phyloP scores from a whole-genome alignment of 2,113 vertebrate genomes.

The Hydrochoerus hydrochaeris region DNA sequence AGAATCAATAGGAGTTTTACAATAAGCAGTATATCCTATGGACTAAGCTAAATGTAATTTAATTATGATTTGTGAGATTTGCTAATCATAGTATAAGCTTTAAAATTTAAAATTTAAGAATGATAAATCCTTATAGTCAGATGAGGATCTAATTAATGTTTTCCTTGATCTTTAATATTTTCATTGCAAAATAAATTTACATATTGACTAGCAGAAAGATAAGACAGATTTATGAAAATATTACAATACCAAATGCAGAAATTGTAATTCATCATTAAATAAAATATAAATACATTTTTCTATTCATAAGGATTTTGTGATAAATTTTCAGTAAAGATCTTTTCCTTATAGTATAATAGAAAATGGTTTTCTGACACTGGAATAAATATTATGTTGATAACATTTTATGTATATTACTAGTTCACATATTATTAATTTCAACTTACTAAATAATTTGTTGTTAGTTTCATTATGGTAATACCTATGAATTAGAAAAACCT shows the following conservation, averaged over 20 bases:
- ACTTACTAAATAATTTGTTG: slow-evolving; percentile 1
- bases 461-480: slow-evolving; percentile 1
- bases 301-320: slow-evolving; percentile 42
- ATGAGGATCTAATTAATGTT: not conserved
- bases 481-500: not conserved
- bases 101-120: slow-evolving; percentile 43
- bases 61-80: slow-evolving; percentile 12
- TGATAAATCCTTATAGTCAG: not conserved
- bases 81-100: slow-evolving; percentile 16
- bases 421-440: not conserved
- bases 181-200: not conserved
- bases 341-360: not conserved
- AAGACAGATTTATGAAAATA: not conserved
- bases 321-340: slow-evolving; percentile 52
- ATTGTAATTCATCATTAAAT: not conserved
- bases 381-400: slow-evolving; percentile 12
- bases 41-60: slow-evolving; percentile 37
- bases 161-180: slow-evolving; percentile 34
- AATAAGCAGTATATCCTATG: slow-evolving; percentile 7
- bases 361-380: not conserved
- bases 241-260: not conserved
- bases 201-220: not conserved
- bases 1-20: slow-evolving; percentile 14
- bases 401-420: not conserved
- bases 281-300: slow-evolving; percentile 38